Percentiles rank a stretch among this genome's conserved stretches.
These are phyloP conservation scores for Clepsis dumicolana DNA, from an alignment of 2,888 invertebrate species.

Conservation along the genomic window DNA sequence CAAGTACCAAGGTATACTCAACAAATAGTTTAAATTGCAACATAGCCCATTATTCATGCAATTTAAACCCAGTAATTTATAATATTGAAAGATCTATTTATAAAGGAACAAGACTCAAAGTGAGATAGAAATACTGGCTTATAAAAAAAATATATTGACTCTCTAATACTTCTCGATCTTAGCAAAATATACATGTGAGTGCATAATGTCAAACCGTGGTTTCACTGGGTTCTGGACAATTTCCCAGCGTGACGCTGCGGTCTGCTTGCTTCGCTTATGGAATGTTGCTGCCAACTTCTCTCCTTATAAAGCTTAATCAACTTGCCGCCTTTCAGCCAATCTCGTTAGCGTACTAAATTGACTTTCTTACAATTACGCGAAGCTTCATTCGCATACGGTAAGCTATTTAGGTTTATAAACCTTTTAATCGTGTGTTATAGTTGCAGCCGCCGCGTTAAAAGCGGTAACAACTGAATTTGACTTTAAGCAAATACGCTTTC, in stretches of 20 bases:
- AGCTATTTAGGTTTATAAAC: slow-evolving; percentile 69
- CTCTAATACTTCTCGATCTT: too few species aligned
- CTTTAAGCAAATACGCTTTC: slow-evolving; percentile 68
- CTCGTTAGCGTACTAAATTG: slow-evolving; percentile 78
- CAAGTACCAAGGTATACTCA: slow-evolving; percentile 11
- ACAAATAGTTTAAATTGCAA: background rate
- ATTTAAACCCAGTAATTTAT: background rate
- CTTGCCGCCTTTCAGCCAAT: slow-evolving; percentile 73
- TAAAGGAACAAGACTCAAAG: too few species aligned
- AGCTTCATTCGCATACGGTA: slow-evolving; percentile 62
- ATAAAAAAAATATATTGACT: too few species aligned
- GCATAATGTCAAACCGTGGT: slow-evolving; percentile 24
- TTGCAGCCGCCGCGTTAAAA: slow-evolving; percentile 64
- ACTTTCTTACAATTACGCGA: slow-evolving; percentile 69
- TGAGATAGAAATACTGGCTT: too few species aligned
- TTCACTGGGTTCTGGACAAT: slow-evolving; percentile 45
- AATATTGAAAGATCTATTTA: too few species aligned
- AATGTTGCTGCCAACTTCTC: slow-evolving; percentile 61
- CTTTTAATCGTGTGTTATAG: slow-evolving; percentile 66
- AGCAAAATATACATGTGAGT: background rate
- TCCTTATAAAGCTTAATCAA: slow-evolving; percentile 76
- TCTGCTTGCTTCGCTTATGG: slow-evolving; percentile 61
- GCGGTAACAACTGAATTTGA: slow-evolving; percentile 74
- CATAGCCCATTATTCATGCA: background rate
- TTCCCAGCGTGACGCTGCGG: slow-evolving; percentile 63